These are phyloP conservation scores for Ciona savignyi DNA, from an alignment of 23 tunicate species.

Conservation along the genomic window DNA sequence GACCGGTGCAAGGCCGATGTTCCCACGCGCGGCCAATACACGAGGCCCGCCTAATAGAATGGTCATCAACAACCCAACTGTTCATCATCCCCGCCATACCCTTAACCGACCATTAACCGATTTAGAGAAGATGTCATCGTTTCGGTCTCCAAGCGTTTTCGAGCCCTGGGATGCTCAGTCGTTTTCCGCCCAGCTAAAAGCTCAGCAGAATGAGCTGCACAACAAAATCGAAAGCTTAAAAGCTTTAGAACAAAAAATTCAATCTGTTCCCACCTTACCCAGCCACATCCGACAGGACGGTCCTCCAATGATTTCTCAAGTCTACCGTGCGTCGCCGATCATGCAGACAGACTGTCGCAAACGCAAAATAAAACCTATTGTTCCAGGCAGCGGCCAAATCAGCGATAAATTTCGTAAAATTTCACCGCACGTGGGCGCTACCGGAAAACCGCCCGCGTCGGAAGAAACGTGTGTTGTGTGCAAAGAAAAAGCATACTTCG, in stretches of 20 bases:
- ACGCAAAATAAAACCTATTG: neutral
- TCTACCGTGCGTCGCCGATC: neutral
- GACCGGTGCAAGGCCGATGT: neutral
- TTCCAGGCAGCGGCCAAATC: neutral
- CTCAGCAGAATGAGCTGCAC: slow-evolving; percentile 19
- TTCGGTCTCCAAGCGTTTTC: neutral
- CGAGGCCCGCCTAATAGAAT: neutral
- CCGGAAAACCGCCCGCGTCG: neutral
- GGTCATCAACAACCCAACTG: neutral
- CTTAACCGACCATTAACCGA: neutral
- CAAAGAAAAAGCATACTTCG: slow-evolving; percentile 36
- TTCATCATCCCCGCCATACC: neutral
- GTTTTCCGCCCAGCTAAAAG: slow-evolving; percentile 22
- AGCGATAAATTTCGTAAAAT: neutral
- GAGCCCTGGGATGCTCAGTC: slow-evolving; percentile 11
- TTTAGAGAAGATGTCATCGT: neutral
- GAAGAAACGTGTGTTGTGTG: slow-evolving; percentile 28
- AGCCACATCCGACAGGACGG: neutral
- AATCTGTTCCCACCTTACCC: neutral
- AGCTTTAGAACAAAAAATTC: slow-evolving; percentile 17
- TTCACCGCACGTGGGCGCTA: neutral
- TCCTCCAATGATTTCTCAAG: neutral
- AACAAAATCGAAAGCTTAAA: slow-evolving; percentile 17
- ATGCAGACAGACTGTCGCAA: neutral
- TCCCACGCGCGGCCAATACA: neutral